phyloP scores from a whole-genome alignment of 2,113 vertebrate genomes.

The Nothocercus julius region DNA sequence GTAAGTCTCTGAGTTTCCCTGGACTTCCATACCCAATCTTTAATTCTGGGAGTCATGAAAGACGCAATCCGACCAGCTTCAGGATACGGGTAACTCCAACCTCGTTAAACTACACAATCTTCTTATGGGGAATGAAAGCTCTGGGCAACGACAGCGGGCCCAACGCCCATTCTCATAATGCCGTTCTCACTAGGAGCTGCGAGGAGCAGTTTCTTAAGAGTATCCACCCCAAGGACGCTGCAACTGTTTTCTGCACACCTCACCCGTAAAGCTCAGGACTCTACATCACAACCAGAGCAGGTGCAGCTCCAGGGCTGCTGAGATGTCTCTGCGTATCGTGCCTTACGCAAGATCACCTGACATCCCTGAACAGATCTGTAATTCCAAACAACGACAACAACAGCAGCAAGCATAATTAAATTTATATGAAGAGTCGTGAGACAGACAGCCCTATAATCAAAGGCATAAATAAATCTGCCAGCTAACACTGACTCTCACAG shows the following conservation, averaged over 20 bases:
- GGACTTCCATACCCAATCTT: neutral
- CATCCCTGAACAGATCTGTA: neutral
- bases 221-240: neutral
- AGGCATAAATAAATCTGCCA: slow-evolving; percentile 8
- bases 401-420: neutral
- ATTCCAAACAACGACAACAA: neutral
- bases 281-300: neutral
- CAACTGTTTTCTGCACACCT: neutral
- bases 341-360: neutral
- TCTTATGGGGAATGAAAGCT: neutral
- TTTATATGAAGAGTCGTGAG: neutral
- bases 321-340: neutral
- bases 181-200: neutral
- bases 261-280: neutral
- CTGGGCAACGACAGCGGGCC: neutral
- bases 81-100: neutral
- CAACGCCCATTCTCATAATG: neutral
- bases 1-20: neutral
- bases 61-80: neutral
- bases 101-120: neutral
- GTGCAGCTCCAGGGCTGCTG: neutral
- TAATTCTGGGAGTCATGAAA: neutral
- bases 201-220: neutral
- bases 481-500: neutral
- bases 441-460: neutral